These are phyloP conservation scores for Ptychochromis oligacanthus DNA, from an alignment of 2,113 vertebrate species.

Conservation along the genomic window DNA sequence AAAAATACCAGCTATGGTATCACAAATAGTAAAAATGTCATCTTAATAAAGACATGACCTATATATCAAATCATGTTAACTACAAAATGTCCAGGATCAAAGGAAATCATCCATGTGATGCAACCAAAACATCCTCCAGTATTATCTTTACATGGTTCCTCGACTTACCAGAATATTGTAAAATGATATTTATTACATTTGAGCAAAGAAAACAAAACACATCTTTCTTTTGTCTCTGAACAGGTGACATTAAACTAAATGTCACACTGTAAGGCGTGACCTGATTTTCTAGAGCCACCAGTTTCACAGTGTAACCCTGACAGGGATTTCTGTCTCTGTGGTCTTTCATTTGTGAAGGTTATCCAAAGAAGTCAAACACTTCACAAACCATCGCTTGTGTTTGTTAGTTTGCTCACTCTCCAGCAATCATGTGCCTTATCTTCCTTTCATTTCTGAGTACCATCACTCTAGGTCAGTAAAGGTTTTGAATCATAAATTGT, in stretches of 20 bases:
- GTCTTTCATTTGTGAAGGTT: slow-evolving; percentile 54
- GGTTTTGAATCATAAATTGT: not conserved
- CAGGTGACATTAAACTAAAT: slow-evolving; percentile 39
- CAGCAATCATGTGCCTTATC: slow-evolving; percentile 11
- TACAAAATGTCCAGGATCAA: too few species aligned
- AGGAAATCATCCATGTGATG: too few species aligned
- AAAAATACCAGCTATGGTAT: too few species aligned
- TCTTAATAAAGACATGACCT: too few species aligned
- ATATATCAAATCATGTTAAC: too few species aligned
- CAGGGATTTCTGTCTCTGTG: slow-evolving; percentile 7
- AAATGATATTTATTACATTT: not conserved
- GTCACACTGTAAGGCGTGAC: slow-evolving; percentile 17
- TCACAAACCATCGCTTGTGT: not conserved
- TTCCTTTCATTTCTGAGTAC: slow-evolving; percentile 19
- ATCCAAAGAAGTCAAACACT: slow-evolving; percentile 22
- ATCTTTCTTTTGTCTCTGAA: slow-evolving; percentile 27
- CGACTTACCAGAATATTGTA: not conserved
- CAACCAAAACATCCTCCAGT: too few species aligned
- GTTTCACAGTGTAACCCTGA: slow-evolving; percentile 55
- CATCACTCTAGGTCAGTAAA: slow-evolving; percentile 30
- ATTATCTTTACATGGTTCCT: too few species aligned
- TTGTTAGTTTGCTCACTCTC: slow-evolving; percentile 20
- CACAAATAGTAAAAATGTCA: too few species aligned
- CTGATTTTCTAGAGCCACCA: slow-evolving; percentile 44
- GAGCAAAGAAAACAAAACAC: slow-evolving; percentile 1